A percentile compares a stretch with the other conserved stretches of the same genome.
These are phyloP conservation scores for Notolabrus celidotus DNA, from an alignment of 2,797 vertebrate species.

Conservation along the genomic window DNA sequence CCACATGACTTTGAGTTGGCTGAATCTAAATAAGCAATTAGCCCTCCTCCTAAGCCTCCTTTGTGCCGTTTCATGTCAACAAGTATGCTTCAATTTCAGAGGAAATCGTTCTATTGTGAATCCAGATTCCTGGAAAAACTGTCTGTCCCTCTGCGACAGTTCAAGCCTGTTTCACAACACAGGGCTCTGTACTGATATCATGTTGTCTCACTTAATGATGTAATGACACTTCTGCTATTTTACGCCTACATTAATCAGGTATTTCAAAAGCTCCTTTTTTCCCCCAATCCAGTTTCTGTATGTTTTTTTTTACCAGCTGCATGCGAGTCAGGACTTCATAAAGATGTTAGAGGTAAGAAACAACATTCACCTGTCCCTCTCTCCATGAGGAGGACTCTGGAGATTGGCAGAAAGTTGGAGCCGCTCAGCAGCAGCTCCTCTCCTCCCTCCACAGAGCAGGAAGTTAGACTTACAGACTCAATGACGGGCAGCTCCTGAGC, in stretches of 20 bases:
- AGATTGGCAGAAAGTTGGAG: slow-evolving; percentile 91
- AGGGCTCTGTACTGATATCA: neutral
- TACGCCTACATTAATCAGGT: neutral
- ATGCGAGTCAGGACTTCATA: neutral
- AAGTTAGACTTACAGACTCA: slow-evolving; percentile 89
- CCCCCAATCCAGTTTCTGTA: neutral
- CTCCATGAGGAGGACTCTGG: slow-evolving; percentile 93
- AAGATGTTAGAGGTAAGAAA: neutral
- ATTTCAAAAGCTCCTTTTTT: slow-evolving; percentile 8
- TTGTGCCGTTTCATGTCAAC: neutral
- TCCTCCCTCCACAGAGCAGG: slow-evolving; percentile 90
- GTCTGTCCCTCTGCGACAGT: too few relatives aligned
- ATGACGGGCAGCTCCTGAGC: slow-evolving; percentile 95
- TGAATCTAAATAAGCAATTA: neutral
- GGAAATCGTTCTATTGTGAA: neutral
- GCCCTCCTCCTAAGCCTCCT: neutral
- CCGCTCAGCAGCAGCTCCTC: slow-evolving; percentile 91
- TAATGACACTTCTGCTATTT: neutral
- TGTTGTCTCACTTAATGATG: neutral
- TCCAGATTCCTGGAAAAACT: neutral
- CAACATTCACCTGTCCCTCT: slow-evolving; percentile 87
- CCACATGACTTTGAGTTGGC: neutral
- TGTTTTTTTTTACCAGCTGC: neutral
- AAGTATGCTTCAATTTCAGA: neutral
- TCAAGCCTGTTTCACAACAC: neutral